These are phyloP conservation scores for Ptychobarbus kaznakovi DNA, from an alignment of 2,797 vertebrate species.

Conservation along the genomic window DNA sequence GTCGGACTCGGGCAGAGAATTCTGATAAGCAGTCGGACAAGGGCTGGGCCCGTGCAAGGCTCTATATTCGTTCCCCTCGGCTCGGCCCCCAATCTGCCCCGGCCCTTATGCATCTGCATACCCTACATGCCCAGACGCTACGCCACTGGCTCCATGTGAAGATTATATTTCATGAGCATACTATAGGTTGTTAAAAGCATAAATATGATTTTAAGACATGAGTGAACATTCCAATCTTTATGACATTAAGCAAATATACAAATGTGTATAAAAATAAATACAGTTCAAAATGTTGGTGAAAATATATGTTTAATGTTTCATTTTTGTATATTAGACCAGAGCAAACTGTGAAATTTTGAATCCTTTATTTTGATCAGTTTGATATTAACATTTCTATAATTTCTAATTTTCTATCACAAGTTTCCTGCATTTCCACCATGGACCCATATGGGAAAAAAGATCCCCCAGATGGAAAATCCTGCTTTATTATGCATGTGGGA, in stretches of 20 bases:
- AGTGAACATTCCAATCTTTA: not conserved
- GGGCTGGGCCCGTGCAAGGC: too few species aligned
- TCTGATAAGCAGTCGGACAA: too few species aligned
- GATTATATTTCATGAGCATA: slow-evolving; percentile 9
- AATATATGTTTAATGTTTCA: not conserved
- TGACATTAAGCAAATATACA: not conserved
- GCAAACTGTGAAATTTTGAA: not conserved
- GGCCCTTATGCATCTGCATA: too few species aligned
- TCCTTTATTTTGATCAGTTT: not conserved
- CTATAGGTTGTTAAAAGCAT: slow-evolving; percentile 8
- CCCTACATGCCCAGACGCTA: too few species aligned
- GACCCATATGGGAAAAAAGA: not conserved
- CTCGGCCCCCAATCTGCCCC: too few species aligned
- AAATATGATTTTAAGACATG: not conserved
- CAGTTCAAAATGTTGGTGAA: not conserved
- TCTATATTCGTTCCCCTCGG: too few species aligned
- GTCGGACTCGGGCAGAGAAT: too few species aligned
- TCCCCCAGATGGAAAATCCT: not conserved
- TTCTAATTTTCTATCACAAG: not conserved
- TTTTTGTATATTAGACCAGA: not conserved
- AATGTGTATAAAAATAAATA: not conserved
- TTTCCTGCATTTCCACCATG: not conserved
- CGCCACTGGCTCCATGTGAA: not conserved
- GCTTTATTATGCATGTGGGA: not conserved
- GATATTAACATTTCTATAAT: not conserved